A percentile compares a stretch with the other conserved stretches of the same genome.
Conservation (phyloP, 2,113 vertebrate species). For the Notiomystis cincta region DNA sequence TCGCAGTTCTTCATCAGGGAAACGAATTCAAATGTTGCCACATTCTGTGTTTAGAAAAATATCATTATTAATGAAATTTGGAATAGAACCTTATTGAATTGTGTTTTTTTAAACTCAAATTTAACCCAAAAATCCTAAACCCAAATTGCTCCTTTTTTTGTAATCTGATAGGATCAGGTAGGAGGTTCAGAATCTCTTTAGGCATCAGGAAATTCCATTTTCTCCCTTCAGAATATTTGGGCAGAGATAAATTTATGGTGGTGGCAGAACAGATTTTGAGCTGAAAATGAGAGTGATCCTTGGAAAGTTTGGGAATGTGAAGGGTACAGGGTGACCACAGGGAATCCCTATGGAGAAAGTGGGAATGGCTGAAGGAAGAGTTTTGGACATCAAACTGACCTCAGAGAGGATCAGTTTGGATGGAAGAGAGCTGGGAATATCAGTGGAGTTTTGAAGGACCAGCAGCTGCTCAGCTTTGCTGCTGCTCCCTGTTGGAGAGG, state of each 20-base stretch:
- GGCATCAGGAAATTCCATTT: neutral
- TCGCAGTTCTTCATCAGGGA: neutral
- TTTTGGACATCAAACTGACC: neutral
- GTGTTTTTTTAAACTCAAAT: neutral
- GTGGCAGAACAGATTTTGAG: neutral
- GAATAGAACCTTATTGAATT: neutral
- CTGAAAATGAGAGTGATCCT: neutral
- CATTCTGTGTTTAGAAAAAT: neutral
- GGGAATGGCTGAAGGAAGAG: neutral
- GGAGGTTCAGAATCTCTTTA: neutral
- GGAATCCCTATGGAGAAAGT: no score
- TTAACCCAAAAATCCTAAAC: neutral
- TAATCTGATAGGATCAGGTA: neutral
- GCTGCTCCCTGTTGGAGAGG: rapidly evolving
- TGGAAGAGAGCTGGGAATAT: neutral
- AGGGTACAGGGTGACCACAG: neutral
- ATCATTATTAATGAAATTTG: neutral
- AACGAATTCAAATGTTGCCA: neutral
- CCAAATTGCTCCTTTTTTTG: no score
- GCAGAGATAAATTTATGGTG: neutral
- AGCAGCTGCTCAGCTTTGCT: neutral
- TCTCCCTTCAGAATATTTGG: neutral
- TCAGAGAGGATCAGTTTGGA: neutral
- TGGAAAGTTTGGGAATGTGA: neutral
- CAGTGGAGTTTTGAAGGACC: neutral